These are phyloP conservation scores for Hippopotamyrus pictus DNA, from an alignment of 2,797 vertebrate species.

Conservation along the genomic window DNA sequence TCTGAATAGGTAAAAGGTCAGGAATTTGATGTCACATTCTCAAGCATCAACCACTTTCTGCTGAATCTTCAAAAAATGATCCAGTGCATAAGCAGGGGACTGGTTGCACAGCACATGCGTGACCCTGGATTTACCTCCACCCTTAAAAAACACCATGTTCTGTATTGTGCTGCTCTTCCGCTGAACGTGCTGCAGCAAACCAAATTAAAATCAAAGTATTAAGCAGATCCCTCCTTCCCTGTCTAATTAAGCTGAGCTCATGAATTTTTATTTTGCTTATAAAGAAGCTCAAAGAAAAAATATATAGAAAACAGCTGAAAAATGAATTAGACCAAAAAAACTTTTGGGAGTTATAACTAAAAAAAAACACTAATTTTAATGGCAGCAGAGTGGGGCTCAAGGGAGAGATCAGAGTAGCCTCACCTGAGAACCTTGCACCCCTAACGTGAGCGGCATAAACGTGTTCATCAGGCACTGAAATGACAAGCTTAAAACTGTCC, in stretches of 20 bases:
- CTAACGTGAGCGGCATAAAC: neutral
- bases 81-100: neutral
- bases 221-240: constrained; percentile 17
- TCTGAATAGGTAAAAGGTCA: neutral
- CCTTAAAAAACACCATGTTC: constrained; percentile 28
- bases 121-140: constrained; percentile 31
- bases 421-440: neutral
- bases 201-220: constrained; percentile 23
- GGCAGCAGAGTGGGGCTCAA: neutral
- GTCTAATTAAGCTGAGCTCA: constrained; percentile 35
- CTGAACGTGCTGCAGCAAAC: neutral
- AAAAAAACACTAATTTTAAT: neutral
- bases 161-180: neutral
- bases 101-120: neutral
- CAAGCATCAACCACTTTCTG: neutral
- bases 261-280: constrained; percentile 42
- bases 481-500: neutral
- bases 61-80: constrained; percentile 10
- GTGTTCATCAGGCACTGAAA: neutral
- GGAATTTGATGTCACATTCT: neutral
- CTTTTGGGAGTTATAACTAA: neutral
- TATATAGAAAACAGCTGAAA: constrained; percentile 33
- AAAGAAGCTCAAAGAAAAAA: constrained; percentile 34
- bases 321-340: constrained; percentile 13
- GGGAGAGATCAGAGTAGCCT: neutral